A percentile compares a stretch with the other conserved stretches of the same genome.
These are phyloP conservation scores for Smutsia temminckii DNA, from an alignment of 2,797 vertebrate genomes.

Conservation along the genomic window DNA sequence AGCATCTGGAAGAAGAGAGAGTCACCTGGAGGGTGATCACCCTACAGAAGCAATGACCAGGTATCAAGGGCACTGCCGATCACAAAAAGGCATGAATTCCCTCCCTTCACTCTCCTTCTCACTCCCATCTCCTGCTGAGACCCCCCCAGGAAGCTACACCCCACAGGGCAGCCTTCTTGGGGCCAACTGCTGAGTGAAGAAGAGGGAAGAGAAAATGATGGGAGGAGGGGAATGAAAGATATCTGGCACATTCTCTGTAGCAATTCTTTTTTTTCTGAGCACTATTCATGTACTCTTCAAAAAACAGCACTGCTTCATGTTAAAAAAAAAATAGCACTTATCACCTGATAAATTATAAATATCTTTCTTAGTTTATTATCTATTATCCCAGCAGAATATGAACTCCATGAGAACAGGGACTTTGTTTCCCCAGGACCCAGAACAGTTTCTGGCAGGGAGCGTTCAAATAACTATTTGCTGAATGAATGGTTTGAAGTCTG, in stretches of 20 bases:
- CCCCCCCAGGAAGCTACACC: neutral
- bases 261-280: neutral
- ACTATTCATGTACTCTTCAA: neutral
- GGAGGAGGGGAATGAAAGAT: neutral
- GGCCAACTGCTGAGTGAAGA: neutral
- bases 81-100: neutral
- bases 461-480: neutral
- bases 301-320: neutral
- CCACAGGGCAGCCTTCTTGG: neutral
- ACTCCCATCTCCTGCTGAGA: neutral
- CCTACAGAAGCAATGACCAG: neutral
- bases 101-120: neutral
- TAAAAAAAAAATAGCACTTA: neutral
- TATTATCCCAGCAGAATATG: neutral
- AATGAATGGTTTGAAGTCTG: neutral
- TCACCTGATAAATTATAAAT: neutral
- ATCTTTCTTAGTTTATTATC: constrained; percentile 4
- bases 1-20: neutral
- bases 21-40: neutral
- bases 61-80: neutral
- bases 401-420: neutral
- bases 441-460: neutral
- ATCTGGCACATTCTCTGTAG: neutral
- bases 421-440: neutral
- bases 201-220: neutral